Conservation (phyloP, 2,888 invertebrate species). For the Drosophila nr. fundita region DNA sequence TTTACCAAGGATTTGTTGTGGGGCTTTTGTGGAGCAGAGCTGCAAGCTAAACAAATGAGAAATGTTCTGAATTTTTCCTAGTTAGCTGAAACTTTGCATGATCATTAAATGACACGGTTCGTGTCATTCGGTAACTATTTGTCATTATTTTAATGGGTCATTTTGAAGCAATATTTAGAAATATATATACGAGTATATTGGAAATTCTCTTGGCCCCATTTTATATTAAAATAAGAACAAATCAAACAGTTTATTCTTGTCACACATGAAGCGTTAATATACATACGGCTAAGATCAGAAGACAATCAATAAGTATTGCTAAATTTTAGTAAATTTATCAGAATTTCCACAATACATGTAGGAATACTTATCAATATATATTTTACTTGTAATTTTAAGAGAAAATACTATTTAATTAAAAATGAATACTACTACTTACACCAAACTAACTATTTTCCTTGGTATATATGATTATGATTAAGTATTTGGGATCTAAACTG, state of each 20-base stretch:
- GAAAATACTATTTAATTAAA: too few relatives aligned
- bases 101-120: background rate
- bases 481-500: background rate
- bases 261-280: background rate
- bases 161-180: background rate
- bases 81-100: background rate
- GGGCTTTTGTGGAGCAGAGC: background rate
- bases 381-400: too few relatives aligned
- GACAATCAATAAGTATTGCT: background rate
- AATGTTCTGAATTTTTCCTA: background rate
- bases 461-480: background rate
- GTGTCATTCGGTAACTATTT: background rate
- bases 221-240: background rate
- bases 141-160: background rate
- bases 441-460: background rate
- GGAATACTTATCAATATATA: too few relatives aligned
- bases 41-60: conserved; percentile 2
- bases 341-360: too few relatives aligned
- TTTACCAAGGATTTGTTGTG: conserved; percentile 31
- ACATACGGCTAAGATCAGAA: background rate
- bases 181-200: too few relatives aligned
- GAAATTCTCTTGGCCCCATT: background rate
- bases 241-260: background rate
- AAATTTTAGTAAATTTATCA: background rate
- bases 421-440: background rate